phyloP scores from a whole-genome alignment of 2,888 invertebrate species.

The Pyrrhosoma nymphula region DNA sequence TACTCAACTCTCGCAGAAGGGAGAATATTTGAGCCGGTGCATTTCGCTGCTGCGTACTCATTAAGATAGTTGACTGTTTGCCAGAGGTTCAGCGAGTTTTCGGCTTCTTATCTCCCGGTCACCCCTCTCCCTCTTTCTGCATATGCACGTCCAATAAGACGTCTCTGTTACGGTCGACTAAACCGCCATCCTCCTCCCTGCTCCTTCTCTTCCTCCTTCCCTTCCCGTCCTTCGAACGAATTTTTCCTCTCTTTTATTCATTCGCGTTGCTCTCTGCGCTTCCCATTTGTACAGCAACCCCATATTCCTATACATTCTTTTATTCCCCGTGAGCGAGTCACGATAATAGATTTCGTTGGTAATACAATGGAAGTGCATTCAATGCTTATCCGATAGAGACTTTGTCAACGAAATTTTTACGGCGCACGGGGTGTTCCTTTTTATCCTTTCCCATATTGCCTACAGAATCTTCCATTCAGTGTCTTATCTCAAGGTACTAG shows the following conservation, averaged over 20 bases:
- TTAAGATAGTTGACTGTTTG: constrained; percentile 30
- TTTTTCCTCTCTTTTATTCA: background rate
- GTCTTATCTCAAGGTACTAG: no score
- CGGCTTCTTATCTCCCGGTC: background rate
- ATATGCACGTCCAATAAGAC: constrained; percentile 8
- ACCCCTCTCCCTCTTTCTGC: background rate
- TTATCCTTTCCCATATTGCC: background rate
- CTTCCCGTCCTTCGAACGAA: background rate
- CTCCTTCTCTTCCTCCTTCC: background rate
- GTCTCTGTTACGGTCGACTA: background rate
- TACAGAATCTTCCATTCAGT: background rate
- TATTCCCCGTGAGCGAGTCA: background rate
- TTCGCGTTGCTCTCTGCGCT: background rate
- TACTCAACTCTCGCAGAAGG: background rate
- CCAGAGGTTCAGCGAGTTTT: background rate
- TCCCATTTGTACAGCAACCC: background rate
- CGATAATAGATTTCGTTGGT: background rate
- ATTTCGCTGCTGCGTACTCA: background rate
- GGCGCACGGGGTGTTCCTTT: background rate
- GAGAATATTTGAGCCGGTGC: background rate
- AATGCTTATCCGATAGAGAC: background rate
- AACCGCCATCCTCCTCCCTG: background rate
- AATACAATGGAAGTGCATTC: background rate
- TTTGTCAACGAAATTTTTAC: background rate
- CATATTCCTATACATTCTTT: background rate